Evolutionary conservation across 2,797 vertebrate species (phyloP).

Genomic region (Characodon lateralis): DNA sequence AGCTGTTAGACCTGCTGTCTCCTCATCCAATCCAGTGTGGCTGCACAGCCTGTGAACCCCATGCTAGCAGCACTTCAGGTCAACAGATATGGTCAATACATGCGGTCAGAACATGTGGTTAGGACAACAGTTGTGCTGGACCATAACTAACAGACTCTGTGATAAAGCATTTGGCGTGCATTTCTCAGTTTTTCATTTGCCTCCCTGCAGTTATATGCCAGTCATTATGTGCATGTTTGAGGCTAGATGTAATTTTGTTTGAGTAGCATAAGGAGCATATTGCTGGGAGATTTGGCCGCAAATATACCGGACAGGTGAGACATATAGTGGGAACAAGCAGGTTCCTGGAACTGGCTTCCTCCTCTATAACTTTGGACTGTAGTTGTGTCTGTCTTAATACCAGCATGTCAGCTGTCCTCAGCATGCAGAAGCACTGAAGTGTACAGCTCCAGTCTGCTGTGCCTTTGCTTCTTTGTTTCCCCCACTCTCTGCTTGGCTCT

Average conservation of each 20-base stretch:
- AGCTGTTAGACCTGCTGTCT: conserved; percentile 84
- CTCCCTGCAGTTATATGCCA: conserved; percentile 9
- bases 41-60: conserved; percentile 63
- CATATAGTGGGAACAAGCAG: conserved; percentile 66
- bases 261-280: conserved; percentile 25
- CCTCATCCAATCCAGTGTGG: conserved; percentile 76
- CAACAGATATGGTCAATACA: conserved; percentile 74
- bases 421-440: conserved; percentile 80
- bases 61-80: conserved; percentile 68
- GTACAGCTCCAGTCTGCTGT: conserved; percentile 83
- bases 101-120: conserved; percentile 77
- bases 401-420: conserved; percentile 83
- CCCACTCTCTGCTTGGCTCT: conserved; percentile 53
- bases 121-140: conserved; percentile 63
- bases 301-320: conserved; percentile 77
- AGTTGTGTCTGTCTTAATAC: conserved; percentile 78
- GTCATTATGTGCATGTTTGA: conserved; percentile 33
- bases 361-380: conserved; percentile 68
- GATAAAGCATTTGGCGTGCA: conserved; percentile 18
- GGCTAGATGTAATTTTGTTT: conserved; percentile 54
- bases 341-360: conserved; percentile 63
- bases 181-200: background rate
- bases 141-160: conserved; percentile 57
- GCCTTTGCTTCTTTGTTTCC: conserved; percentile 59
- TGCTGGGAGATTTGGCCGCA: conserved; percentile 68